Evolutionary conservation across 1,140 invertebrate genomes (phyloP), one percentile per base, ranked within the genome.

Genomic region (Hyles vespertilio): DNA sequence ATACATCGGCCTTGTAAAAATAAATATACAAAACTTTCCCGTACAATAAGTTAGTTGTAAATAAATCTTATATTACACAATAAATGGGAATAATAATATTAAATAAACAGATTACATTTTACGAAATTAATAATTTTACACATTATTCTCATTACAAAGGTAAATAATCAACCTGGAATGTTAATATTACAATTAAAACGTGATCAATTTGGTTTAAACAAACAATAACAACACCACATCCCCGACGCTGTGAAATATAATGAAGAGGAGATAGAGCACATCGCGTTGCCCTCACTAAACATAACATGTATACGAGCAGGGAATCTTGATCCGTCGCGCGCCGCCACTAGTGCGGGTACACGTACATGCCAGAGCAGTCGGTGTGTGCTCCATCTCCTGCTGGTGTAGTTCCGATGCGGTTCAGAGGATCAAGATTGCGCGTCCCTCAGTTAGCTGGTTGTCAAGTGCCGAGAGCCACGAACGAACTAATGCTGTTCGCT

Each of bases 391-490:
- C 75, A 53, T 75, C 81, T 69, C 75, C 77, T 55, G 68, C 43
- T 40, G 60, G 53, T 59, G 66, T 64, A 51, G 64, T 71, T 59
- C 72, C 74, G 75, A 74, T 77, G 76, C 77, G 73, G 62, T 69
- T 70, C 65, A 66, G 72, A 78, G 83, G 82, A 85, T 80, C 82
- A 75, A 82, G 77, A 81, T 75, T 61, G 74, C 72, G 78, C 82
- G 81, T 84, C 75, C 81, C 84, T 87, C 82, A 86, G 77, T 87
- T 74, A 67, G 86, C 81, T 79, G 88, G 83, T 89, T 90, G 89
- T 90, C 89, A 90, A 87, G 89, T 89, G 82, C 88, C 87, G 77
- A 90, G 89, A 81, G 87, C 81, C 77, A 89, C 84, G 81, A 87
- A 90, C 70, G 89, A 89, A 71, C 74, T 90, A 90, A 89, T 89